Evolutionary conservation across 2,888 invertebrate genomes (phyloP), one percentile per base, ranked within the genome.

Genomic region (Herminia tarsipennalis): DNA sequence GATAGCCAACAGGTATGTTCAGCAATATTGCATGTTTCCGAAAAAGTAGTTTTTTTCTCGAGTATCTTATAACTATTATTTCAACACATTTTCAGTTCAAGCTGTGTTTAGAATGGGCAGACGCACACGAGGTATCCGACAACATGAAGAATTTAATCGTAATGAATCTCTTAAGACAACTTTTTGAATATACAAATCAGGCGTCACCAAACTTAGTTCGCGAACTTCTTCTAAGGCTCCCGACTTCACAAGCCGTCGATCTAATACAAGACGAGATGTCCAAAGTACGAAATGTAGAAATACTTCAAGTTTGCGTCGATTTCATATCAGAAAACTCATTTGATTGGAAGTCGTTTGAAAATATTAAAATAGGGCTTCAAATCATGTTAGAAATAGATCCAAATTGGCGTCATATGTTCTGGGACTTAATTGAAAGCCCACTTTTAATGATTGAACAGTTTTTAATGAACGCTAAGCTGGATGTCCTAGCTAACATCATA

Each of bases 391-490:
- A 93, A 65, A 90, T 96, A 39, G 92, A 93, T 3, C 41, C 69
- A 0, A 86, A 83, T 29, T 93, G 95, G 71, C 92, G 94, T 39
- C 81, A 88, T 10, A 83, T 93, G 22, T 93, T 95, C 49, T 93
- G 94, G 91, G 92, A 94, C 56, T 76, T 96, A 13, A 92, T 95
- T 12, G 93, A 93, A 32, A 93, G 93, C 55, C 98, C 98, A 0
- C 76, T 96, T 25, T 82, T 96, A 2, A 95, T 98, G 70, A 88
- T 98, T 5, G 98, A 98, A 74, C 96, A 97, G 75, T 92, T 97
- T 38, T 79, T 98, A 6, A 97, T 98, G 97, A 97, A 98, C 73
- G 95, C 94, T 0, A 95, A 95, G 74, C 88, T 96, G 36, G 96
- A 96, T 61, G 87, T 92, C 36, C 83, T 96, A 4, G 88, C 92